Evolutionary conservation across 2,113 vertebrate genomes (phyloP).

Genomic region (Xiphophorus maculatus): DNA sequence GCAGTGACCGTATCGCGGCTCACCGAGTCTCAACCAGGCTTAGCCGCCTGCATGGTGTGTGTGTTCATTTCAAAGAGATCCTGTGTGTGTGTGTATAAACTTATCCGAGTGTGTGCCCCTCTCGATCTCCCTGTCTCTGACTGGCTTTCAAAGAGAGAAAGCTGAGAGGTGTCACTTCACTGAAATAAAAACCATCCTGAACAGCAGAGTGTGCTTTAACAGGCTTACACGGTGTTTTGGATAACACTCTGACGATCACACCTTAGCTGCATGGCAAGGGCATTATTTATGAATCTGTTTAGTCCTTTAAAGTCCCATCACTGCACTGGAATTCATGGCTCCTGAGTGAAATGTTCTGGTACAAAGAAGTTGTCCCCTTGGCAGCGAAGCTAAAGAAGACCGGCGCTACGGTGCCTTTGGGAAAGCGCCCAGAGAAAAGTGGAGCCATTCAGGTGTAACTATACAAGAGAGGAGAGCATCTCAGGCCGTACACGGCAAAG

Average conservation of each 20-base stretch:
- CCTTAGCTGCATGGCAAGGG: conserved; percentile 28
- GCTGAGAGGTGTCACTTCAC: conserved; percentile 45
- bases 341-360: conserved; percentile 5
- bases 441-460: conserved; percentile 2
- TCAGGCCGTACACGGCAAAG: not conserved
- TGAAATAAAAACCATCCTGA: conserved; percentile 31
- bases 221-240: conserved; percentile 21
- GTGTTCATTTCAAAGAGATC: conserved; percentile 68
- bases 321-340: not conserved
- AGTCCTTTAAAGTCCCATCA: conserved; percentile 32
- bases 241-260: conserved; percentile 11
- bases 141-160: conserved; percentile 57
- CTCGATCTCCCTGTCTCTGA: not conserved
- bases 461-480: no score
- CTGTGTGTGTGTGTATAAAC: conserved; percentile 22
- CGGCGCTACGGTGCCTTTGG: not conserved
- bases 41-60: conserved; percentile 48
- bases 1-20: conserved; percentile 45
- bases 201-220: conserved; percentile 20
- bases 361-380: conserved; percentile 19
- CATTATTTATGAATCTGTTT: conserved; percentile 36
- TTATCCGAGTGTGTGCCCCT: conserved; percentile 15
- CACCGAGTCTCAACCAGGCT: conserved; percentile 45
- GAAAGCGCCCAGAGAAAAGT: conserved; percentile 1
- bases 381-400: not conserved